Evolutionary conservation across 2,113 vertebrate species (phyloP), one percentile per base, ranked within the genome.

Genomic region (Trinectes maculatus): DNA sequence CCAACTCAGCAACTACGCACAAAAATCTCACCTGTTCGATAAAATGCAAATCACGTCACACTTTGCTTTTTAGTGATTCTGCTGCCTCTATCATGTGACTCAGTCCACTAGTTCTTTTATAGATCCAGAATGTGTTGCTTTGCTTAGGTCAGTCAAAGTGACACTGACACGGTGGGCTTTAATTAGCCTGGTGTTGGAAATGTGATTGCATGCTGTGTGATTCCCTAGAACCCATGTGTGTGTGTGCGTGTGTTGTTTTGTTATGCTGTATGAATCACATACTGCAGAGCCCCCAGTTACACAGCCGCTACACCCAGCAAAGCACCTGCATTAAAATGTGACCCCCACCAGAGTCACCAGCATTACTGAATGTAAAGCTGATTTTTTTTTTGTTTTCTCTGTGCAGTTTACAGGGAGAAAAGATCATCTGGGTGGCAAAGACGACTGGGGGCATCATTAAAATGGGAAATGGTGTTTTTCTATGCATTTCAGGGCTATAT

Each of bases 101-200:
- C 2, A 22, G 33, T 26, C 36, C 25, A 48, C 16, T 46, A 13
- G 22, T 46, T 61, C 12, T 28, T 43, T 4, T 13, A 34, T 16
- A 21, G 22, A n/a, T 65, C 24, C n/a, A 9, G 7, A 48, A n/a
- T 18, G 25, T 49, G 26, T 29, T 43, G 37, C 44, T 51, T 57
- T 58, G 22, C 53, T 37, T 37, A 6, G 34, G 46, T n/a, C n/a
- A n/a, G n/a, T n/a, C n/a, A n/a, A n/a, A n/a, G n/a, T n/a, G n/a
- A n/a, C n/a, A n/a, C n/a, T n/a, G n/a, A n/a, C n/a, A n/a, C n/a
- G n/a, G n/a, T n/a, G n/a, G n/a, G n/a, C n/a, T 33, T 13, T 33
- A 56, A 48, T 12, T 8, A 53, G 39, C 48, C 18, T 7, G 6
- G 18, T 12, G 42, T 25, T 46, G 18, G 24, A 42, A 33, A 42